phyloP scores from a whole-genome alignment of 2,888 invertebrate genomes.

The Physocephala rufipes region DNA sequence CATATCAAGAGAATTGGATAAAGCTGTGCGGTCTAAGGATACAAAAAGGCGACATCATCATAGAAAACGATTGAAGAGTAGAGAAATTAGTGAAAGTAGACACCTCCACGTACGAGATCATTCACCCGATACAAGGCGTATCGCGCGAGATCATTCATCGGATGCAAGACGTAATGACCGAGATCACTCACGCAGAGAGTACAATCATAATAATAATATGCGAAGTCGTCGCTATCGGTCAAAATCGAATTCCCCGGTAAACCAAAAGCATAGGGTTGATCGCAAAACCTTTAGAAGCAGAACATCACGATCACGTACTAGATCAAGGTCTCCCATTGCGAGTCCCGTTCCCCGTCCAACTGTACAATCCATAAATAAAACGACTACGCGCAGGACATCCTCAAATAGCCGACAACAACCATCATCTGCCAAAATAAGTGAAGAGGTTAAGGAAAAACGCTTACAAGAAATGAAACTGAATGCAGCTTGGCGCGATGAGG shows the following conservation, averaged over 20 bases:
- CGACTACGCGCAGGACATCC: conserved; percentile 1
- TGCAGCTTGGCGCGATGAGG: conserved; percentile 75
- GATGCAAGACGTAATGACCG: conserved; percentile 31
- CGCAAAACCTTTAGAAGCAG: not conserved
- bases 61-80: conserved; percentile 21
- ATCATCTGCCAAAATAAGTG: conserved; percentile 62
- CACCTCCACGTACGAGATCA: not conserved
- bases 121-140: not conserved
- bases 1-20: conserved; percentile 63
- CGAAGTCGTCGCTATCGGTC: conserved; percentile 14
- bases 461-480: conserved; percentile 85
- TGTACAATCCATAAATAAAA: not conserved
- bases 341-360: not conserved
- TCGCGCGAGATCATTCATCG: not conserved
- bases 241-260: not conserved
- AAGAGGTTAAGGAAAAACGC: conserved; percentile 75
- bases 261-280: conserved; percentile 3
- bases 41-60: conserved; percentile 26
- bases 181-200: no score
- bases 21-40: conserved; percentile 53
- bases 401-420: not conserved
- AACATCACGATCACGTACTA: not conserved
- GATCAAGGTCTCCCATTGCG: not conserved
- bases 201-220: not conserved
- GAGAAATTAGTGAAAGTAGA: not conserved